Evolutionary conservation across 2,113 vertebrate genomes (phyloP).

Genomic region (Peromyscus polionotus): DNA sequence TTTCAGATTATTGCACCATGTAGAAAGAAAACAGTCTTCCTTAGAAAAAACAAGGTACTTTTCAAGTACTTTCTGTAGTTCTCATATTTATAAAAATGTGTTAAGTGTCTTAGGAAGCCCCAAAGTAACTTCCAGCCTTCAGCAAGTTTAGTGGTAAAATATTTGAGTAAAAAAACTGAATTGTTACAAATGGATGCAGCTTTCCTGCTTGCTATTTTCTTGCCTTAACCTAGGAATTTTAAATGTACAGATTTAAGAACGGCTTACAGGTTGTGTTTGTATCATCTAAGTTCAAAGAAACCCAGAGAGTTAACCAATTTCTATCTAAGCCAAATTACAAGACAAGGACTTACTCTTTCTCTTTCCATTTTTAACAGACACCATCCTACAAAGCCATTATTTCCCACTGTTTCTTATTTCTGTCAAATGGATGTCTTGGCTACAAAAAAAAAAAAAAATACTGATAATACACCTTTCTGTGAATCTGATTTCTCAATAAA

Average conservation of each 20-base stretch:
- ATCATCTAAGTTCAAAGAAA: not conserved
- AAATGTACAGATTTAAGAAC: constrained; percentile 35
- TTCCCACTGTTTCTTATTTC: not conserved
- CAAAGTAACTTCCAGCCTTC: constrained; percentile 62
- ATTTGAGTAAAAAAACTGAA: not conserved
- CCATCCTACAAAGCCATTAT: not conserved
- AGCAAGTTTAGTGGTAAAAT: constrained; percentile 46
- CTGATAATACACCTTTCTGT: not conserved
- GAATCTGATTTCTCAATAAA: constrained; percentile 53
- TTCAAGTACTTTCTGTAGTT: constrained; percentile 78
- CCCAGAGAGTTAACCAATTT: constrained; percentile 31
- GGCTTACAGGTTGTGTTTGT: not conserved
- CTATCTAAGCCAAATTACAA: not conserved
- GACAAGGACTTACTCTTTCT: not conserved
- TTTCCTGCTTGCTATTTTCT: constrained; percentile 35
- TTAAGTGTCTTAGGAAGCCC: constrained; percentile 61
- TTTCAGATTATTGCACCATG: constrained; percentile 81
- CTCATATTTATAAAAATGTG: constrained; percentile 64
- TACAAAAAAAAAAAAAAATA: not conserved
- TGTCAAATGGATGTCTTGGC: not conserved
- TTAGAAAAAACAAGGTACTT: constrained; percentile 55
- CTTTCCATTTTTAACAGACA: not conserved
- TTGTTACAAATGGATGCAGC: constrained; percentile 25
- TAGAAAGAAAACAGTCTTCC: constrained; percentile 72
- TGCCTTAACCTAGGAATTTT: constrained; percentile 68